phyloP scores from a whole-genome alignment of 2,888 invertebrate genomes.

The Orthonevra nobilis region DNA sequence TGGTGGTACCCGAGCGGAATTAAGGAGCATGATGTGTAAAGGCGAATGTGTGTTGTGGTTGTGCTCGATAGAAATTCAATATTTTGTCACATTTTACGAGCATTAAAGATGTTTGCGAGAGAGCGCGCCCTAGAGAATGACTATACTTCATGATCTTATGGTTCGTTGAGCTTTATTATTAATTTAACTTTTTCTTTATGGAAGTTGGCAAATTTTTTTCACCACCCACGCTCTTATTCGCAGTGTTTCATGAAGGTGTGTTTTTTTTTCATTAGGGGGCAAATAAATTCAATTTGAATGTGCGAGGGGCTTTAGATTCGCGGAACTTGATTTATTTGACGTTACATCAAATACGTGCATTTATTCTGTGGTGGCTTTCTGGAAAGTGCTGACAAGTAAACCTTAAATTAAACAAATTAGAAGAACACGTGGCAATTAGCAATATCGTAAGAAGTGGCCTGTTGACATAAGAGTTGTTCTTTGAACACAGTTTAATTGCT shows the following conservation, averaged over 20 bases:
- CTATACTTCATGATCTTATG: slow-evolving; percentile 62
- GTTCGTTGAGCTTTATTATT: slow-evolving; percentile 57
- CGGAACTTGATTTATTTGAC: too few relatives aligned
- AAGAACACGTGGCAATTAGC: too few relatives aligned
- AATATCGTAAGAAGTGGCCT: too few relatives aligned
- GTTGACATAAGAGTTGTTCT: too few relatives aligned
- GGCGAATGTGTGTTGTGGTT: slow-evolving; percentile 8
- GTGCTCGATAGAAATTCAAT: slow-evolving; percentile 57
- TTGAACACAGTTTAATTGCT: too few relatives aligned
- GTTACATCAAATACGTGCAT: too few relatives aligned
- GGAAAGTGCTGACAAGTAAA: too few relatives aligned
- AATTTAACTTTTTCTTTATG: slow-evolving; percentile 39
- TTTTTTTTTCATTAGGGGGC: slow-evolving; percentile 7
- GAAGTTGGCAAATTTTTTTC: neutral
- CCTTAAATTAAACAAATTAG: too few relatives aligned
- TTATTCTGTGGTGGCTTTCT: too few relatives aligned
- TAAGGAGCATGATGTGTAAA: neutral
- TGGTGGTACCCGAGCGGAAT: slow-evolving; percentile 30
- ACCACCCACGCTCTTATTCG: neutral
- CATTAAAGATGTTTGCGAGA: slow-evolving; percentile 56
- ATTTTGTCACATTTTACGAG: slow-evolving; percentile 63
- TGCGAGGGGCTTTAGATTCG: too few relatives aligned
- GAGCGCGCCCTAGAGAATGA: slow-evolving; percentile 42
- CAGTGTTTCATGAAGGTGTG: neutral
- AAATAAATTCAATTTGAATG: slow-evolving; percentile 35